These are phyloP conservation scores for Fulmarus glacialis DNA, from an alignment of 2,113 vertebrate genomes.

Conservation along the genomic window DNA sequence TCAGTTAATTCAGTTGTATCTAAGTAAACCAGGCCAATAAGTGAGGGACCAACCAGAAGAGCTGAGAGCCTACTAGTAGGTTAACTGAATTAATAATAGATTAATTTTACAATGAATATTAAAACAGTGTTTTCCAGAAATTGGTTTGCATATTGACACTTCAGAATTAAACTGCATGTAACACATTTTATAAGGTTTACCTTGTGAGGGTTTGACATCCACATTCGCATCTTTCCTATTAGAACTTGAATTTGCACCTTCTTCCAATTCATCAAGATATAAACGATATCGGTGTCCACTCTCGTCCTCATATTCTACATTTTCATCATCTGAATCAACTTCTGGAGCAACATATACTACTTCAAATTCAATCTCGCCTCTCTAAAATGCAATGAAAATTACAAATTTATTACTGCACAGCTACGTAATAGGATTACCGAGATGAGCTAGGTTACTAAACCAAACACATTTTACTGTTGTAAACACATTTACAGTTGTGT, in stretches of 20 bases:
- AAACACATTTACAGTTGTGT: neutral
- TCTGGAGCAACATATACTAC: slow-evolving; percentile 98
- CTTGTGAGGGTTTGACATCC: slow-evolving; percentile 78
- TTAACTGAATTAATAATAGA: slow-evolving; percentile 18
- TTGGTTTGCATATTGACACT: neutral
- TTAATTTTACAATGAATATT: neutral
- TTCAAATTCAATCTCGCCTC: slow-evolving; percentile 97
- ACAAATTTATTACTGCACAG: neutral
- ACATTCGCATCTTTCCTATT: slow-evolving; percentile 73
- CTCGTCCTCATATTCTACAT: slow-evolving; percentile 98
- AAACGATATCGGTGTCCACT: slow-evolving; percentile 94
- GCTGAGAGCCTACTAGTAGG: neutral
- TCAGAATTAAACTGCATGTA: neutral
- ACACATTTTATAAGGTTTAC: slow-evolving; percentile 51
- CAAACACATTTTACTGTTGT: neutral
- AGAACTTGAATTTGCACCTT: slow-evolving; percentile 73
- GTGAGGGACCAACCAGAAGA: neutral
- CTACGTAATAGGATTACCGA: neutral
- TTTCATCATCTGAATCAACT: slow-evolving; percentile 98
- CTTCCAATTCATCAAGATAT: slow-evolving; percentile 94
- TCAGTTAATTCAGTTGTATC: neutral
- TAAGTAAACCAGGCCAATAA: slow-evolving; percentile 21
- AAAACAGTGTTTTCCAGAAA: neutral
- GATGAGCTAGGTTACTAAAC: neutral
- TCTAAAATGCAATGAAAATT: slow-evolving; percentile 69